These are phyloP conservation scores for Eleutherodactylus coqui DNA, from an alignment of 2,797 vertebrate species.

Conservation along the genomic window DNA sequence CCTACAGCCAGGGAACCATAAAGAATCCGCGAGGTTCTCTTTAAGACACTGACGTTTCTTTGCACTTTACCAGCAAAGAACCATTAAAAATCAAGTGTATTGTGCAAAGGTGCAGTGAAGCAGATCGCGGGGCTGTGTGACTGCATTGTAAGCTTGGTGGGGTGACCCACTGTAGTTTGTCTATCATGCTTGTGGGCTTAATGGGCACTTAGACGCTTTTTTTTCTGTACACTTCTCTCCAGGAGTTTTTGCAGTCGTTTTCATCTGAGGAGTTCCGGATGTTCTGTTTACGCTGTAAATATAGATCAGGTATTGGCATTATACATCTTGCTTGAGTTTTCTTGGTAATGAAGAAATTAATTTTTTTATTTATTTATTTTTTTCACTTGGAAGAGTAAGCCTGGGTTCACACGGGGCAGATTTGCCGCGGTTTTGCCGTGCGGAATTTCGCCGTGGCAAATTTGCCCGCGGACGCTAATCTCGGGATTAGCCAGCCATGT, in stretches of 20 bases:
- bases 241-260: constrained; percentile 88
- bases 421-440: no score
- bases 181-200: background rate
- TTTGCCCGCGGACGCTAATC: no score
- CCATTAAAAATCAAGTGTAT: background rate
- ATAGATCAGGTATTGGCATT: constrained; percentile 85
- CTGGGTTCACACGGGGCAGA: no score
- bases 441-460: no score
- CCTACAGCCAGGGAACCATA: no score
- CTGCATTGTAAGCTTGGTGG: background rate
- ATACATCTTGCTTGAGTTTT: background rate
- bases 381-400: no score
- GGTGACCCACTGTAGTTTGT: background rate
- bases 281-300: constrained; percentile 88
- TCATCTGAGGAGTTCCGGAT: constrained; percentile 90
- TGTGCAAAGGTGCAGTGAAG: background rate
- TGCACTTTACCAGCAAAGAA: no score
- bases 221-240: constrained; percentile 9
- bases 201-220: background rate
- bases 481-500: no score
- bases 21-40: no score
- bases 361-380: no score
- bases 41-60: no score
- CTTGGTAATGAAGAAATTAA: no score
- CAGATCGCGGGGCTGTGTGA: background rate